Evolutionary conservation across 2,113 vertebrate genomes (phyloP).

Genomic region (Chelonoidis abingdonii): DNA sequence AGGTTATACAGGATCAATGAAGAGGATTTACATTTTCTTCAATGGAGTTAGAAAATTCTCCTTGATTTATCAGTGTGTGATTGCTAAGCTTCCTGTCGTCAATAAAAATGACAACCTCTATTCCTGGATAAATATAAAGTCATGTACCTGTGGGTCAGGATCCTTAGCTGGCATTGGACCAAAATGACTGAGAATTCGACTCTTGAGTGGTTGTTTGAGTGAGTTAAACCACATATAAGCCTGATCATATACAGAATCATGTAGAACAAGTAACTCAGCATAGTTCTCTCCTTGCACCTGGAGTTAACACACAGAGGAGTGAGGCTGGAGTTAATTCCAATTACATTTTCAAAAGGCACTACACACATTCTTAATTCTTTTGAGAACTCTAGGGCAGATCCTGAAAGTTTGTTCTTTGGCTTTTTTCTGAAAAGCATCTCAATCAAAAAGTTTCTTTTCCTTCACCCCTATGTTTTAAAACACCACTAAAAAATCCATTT

Average conservation of each 20-base stretch:
- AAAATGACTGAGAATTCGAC: conserved; percentile 85
- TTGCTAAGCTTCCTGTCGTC: conserved; percentile 12
- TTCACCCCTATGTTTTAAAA: background rate
- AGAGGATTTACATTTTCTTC: conserved; percentile 37
- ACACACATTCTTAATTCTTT: background rate
- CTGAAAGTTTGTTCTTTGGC: background rate
- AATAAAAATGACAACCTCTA: background rate
- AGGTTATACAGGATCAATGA: background rate
- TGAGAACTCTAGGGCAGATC: background rate
- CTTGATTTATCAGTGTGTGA: background rate
- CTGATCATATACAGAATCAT: conserved; percentile 84
- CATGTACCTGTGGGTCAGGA: conserved; percentile 82
- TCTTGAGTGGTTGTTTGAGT: conserved; percentile 81
- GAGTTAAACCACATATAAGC: conserved; percentile 83
- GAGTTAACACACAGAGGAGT: conserved; percentile 5
- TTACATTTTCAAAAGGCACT: background rate
- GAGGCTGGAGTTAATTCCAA: background rate
- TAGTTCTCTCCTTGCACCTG: conserved; percentile 84
- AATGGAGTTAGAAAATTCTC: background rate
- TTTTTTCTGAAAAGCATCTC: background rate
- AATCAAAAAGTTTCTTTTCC: background rate
- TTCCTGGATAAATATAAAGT: background rate
- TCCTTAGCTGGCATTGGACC: conserved; percentile 87
- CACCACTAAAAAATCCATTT: background rate
- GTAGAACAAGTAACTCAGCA: conserved; percentile 78